A percentile compares a stretch with the other conserved stretches of the same genome.
Evolutionary conservation across 2,888 invertebrate species (phyloP).

Genomic region (Thelaira solivaga): DNA sequence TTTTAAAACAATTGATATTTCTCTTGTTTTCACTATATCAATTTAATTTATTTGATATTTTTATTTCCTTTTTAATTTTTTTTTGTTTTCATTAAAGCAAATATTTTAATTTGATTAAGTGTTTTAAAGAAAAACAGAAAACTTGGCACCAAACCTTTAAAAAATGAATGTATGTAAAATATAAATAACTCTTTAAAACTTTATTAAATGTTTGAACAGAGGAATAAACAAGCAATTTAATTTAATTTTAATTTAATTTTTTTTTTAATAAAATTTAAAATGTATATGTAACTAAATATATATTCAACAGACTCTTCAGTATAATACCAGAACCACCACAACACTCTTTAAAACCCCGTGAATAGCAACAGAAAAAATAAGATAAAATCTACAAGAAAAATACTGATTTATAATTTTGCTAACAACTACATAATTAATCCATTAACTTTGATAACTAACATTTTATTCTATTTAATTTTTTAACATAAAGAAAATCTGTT

Average conservation of each 20-base stretch:
- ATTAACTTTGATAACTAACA: slow-evolving; percentile 57
- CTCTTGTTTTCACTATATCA: background rate
- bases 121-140: too few species aligned
- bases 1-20: slow-evolving; percentile 17
- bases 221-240: slow-evolving; percentile 27
- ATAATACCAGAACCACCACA: slow-evolving; percentile 43
- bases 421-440: slow-evolving; percentile 50
- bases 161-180: slow-evolving; percentile 51
- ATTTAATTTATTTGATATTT: background rate
- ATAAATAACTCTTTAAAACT: slow-evolving; percentile 10
- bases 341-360: slow-evolving; percentile 49
- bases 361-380: slow-evolving; percentile 38
- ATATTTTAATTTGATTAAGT: slow-evolving; percentile 37
- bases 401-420: slow-evolving; percentile 44
- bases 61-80: background rate
- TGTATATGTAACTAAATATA: slow-evolving; percentile 25
- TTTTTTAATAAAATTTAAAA: slow-evolving; percentile 26
- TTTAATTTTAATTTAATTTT: too few species aligned
- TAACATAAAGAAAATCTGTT: slow-evolving; percentile 92
- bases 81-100: background rate
- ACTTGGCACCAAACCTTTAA: slow-evolving; percentile 49
- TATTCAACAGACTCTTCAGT: slow-evolving; percentile 57
- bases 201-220: slow-evolving; percentile 22
- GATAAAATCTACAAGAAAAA: slow-evolving; percentile 45
- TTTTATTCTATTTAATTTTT: slow-evolving; percentile 61